Base-by-base conservation (phyloP, 2,113 vertebrate species). In the Glareola pratincola region DNA sequence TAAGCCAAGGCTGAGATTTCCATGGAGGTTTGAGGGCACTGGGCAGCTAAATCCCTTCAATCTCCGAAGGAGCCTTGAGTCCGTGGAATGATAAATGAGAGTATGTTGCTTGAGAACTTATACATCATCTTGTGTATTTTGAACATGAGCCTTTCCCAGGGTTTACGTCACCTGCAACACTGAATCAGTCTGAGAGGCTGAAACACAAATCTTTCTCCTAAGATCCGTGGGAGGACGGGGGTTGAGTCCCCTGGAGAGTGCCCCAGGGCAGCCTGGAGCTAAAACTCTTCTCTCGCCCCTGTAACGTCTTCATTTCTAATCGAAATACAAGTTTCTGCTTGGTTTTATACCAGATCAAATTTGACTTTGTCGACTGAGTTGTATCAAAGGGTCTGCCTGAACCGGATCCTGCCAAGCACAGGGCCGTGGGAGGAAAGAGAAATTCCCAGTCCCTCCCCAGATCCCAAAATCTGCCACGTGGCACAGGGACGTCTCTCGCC, bases 391-490 rank as follows among this genome's bases (percentile, higher is more conserved):
- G 30, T 47, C 12, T 26, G 37, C 27, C 29, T 62, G 27, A 48
- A 19, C n/a, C 12, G 10, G 22, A 43, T 37, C 27, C 27, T 54
- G 12, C 53, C 9, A 39, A n/a, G 39, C 34, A 63, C 5, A 2
- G 47, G 17, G 26, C 21, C 11, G 4, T 2, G 4, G 48, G 20
- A 20, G 36, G 41, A 37, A 41, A 29, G 41, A 29, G 43, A 20
- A 43, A 51, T 37, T 43, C 32, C 50, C 17, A 63, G 0, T 7
- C 34, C 51, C 29, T 43, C 36, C 43, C 16, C 5, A 48, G 36
- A 23, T 39, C 22, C 47, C 19, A 2, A 41, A 26, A 27, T 47
- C 32, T 47, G 12, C 34, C 6, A 1, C 0, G 1, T 0, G 4
- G 43, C 48, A 34, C 17, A 4, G 36, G 19, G 32, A 19, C 4